Evolutionary conservation across 1,140 invertebrate genomes (phyloP), one percentile per base, ranked within the genome.

Genomic region (Ooceraea biroi): DNA sequence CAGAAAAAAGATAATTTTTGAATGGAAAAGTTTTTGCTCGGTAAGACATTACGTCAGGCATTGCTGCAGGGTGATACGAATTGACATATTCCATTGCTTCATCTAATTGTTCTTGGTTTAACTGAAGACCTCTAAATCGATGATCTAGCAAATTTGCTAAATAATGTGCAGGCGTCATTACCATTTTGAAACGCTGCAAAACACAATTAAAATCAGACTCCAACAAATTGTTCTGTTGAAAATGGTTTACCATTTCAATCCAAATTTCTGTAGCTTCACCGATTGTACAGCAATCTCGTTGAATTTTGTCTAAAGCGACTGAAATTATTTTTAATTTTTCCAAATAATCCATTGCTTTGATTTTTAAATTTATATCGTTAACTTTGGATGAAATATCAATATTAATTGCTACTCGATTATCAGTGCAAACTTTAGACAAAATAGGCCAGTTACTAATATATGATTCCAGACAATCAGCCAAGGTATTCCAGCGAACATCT

Each of bases 281-380:
- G 71, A 82, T 82, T 41, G 30, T 82, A 57, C 22, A 71, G 25
- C 52, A 68, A 44, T 52, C 63, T 82, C 25, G 17, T 68, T 82
- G 65, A 57, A 82, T n/a, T 60, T 82, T 80, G 22, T 82, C 65
- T 55, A 82, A 68, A 57, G 52, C 61, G 36, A 66, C 41, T 52
- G 77, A 65, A 69, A 82, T 78, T 71, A 71, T 12, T 57, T 58
- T 65, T 41, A 82, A 8, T 82, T 71, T 66, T 69, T 71, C 30
- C 30, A 71, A 71, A 71, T 71, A 71, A 52, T 71, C 12, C 8
- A 5, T 71, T 71, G 48, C 46, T 27, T 68, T 71, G 0, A 71
- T 52, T 71, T 71, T 71, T 71, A 71, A 71, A 52, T 71, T 0
- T 11, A 52, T 27, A 52, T 71, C 48, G 27, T 71, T 30, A 52